Percentiles rank a stretch among this genome's conserved stretches.
These are phyloP conservation scores for Axis porcinus DNA, from an alignment of 2,113 vertebrate genomes.

Conservation along the genomic window DNA sequence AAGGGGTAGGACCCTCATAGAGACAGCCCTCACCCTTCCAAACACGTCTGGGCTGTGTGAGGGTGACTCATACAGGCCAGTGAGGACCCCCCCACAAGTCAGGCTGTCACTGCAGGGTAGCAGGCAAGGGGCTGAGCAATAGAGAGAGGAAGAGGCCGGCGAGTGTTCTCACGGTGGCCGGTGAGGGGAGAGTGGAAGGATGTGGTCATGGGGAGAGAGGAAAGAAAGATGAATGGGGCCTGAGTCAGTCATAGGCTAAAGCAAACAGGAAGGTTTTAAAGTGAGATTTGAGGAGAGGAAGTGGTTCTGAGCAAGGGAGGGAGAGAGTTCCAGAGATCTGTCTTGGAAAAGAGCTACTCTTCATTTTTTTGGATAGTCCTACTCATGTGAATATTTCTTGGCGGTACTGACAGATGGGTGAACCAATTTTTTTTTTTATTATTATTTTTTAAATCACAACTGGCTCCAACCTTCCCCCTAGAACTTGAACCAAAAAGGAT, in stretches of 20 bases:
- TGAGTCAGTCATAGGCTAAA: constrained; percentile 73
- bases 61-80: neutral
- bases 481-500: constrained; percentile 55
- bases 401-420: constrained; percentile 42
- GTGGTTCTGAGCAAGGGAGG: constrained; percentile 65
- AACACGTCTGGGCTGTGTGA: neutral
- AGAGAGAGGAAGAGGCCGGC: neutral
- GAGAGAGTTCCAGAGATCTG: constrained; percentile 66
- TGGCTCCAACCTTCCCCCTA: constrained; percentile 53
- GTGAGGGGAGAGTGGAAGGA: constrained; percentile 64
- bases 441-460: constrained; percentile 22
- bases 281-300: constrained; percentile 77
- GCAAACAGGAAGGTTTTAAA: constrained; percentile 78
- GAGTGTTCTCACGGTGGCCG: constrained; percentile 27
- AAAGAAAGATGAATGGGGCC: constrained; percentile 74
- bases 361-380: constrained; percentile 61
- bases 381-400: constrained; percentile 63
- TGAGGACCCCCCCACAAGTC: neutral
- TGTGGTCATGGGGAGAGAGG: constrained; percentile 72
- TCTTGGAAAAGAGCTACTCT: constrained; percentile 62
- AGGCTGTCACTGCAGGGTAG: neutral
- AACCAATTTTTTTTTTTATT: constrained; percentile 27
- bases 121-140: constrained; percentile 7
- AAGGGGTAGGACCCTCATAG: neutral
- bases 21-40: neutral